Evolutionary conservation across 2,113 vertebrate genomes (phyloP).

Genomic region (Gorsachius goisagi): DNA sequence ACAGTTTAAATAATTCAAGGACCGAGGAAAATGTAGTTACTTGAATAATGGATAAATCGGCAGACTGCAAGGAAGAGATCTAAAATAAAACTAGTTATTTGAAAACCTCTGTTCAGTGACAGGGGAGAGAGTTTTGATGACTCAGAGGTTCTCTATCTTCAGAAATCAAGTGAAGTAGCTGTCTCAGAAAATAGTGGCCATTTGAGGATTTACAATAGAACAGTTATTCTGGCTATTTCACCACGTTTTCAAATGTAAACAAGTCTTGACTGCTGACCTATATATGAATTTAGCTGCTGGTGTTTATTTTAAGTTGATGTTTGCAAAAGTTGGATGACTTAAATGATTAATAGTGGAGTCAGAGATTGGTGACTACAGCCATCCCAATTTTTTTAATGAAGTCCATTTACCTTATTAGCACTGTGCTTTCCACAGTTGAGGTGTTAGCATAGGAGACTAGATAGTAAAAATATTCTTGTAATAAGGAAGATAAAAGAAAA

Average conservation of each 20-base stretch:
- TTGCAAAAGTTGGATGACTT: background rate
- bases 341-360: background rate
- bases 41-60: constrained; percentile 43
- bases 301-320: constrained; percentile 27
- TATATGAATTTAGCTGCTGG: constrained; percentile 3
- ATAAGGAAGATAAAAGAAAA: background rate
- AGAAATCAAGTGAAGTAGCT: background rate
- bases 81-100: constrained; percentile 21
- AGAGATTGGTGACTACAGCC: background rate
- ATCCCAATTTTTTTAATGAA: background rate
- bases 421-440: background rate
- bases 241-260: background rate
- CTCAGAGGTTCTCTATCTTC: background rate
- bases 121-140: background rate
- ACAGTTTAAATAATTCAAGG: constrained; percentile 45
- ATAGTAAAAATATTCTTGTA: background rate
- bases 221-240: background rate
- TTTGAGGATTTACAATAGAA: background rate
- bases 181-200: background rate
- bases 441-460: background rate
- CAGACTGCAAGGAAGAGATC: background rate
- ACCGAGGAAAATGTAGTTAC: background rate
- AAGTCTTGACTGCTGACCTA: background rate
- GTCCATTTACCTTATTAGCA: background rate
- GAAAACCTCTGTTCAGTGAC: background rate